A percentile compares a stretch with the other conserved stretches of the same genome.
These are phyloP conservation scores for Enteromius treurensis DNA, from an alignment of 2,797 vertebrate genomes.

Conservation along the genomic window DNA sequence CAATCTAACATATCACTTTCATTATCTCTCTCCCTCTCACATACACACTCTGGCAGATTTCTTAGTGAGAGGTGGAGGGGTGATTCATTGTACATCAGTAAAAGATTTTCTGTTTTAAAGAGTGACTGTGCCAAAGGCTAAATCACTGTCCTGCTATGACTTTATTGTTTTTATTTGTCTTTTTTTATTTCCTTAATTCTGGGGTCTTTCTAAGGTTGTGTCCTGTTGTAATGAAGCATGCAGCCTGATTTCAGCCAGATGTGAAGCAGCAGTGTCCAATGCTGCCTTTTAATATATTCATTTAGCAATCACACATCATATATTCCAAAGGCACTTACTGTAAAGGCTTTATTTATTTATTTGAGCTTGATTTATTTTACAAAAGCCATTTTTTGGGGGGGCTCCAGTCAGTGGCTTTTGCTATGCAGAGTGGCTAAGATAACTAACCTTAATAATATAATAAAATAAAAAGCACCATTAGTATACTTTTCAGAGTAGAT, in stretches of 20 bases:
- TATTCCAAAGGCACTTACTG: neutral
- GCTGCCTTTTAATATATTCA: neutral
- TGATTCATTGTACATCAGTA: conserved; percentile 10
- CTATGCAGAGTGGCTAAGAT: conserved; percentile 17
- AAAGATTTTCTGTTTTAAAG: conserved; percentile 12
- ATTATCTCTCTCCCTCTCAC: conserved; percentile 15
- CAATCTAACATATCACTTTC: conserved; percentile 16
- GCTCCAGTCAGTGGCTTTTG: neutral
- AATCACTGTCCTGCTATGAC: conserved; percentile 26
- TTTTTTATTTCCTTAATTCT: neutral
- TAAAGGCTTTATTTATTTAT: neutral
- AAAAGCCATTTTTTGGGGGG: neutral
- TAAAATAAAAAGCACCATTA: conserved; percentile 5
- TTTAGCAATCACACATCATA: neutral
- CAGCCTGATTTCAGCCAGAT: neutral
- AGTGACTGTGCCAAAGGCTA: conserved; percentile 44
- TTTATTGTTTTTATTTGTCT: conserved; percentile 2
- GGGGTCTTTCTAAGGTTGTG: neutral
- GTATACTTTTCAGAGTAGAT: neutral
- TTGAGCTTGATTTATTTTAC: neutral
- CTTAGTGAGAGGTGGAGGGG: neutral
- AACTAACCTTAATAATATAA: neutral
- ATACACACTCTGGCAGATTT: neutral
- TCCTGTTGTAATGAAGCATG: conserved; percentile 24
- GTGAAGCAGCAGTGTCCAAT: conserved; percentile 1